Conservation (phyloP, 2,797 vertebrate genomes). For the Mastacembelus armatus region DNA sequence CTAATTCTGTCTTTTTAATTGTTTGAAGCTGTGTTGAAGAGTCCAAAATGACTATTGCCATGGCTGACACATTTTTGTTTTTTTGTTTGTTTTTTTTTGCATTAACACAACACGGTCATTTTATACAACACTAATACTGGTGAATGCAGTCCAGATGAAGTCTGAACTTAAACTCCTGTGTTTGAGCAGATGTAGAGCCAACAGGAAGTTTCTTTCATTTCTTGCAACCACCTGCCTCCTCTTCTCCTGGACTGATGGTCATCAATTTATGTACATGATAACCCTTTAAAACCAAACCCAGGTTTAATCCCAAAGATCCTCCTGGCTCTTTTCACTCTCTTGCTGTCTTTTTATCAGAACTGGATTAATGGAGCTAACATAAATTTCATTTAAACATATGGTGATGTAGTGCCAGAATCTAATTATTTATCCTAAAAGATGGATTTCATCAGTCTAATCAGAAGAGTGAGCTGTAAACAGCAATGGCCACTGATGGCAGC, state of each 20-base stretch:
- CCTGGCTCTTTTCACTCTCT: not conserved
- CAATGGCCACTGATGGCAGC: constrained; percentile 19
- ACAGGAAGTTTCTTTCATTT: constrained; percentile 23
- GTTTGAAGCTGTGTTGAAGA: constrained; percentile 66
- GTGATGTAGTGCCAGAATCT: constrained; percentile 34
- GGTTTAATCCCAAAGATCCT: constrained; percentile 71
- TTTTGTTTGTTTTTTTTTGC: constrained; percentile 41
- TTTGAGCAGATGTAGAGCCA: constrained; percentile 52
- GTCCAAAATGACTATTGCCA: constrained; percentile 53
- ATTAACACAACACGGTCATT: constrained; percentile 63
- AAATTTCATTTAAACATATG: constrained; percentile 18
- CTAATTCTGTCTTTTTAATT: constrained; percentile 59
- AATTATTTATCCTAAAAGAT: constrained; percentile 58
- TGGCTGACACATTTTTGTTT: constrained; percentile 62
- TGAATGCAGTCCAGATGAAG: constrained; percentile 60
- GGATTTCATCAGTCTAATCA: constrained; percentile 21
- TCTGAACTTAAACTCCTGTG: constrained; percentile 42
- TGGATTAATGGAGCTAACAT: constrained; percentile 48
- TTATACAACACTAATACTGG: constrained; percentile 68
- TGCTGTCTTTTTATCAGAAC: constrained; percentile 35
- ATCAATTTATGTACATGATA: constrained; percentile 60
- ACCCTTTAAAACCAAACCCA: constrained; percentile 53
- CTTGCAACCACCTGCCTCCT: constrained; percentile 39
- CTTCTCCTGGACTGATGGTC: constrained; percentile 49
- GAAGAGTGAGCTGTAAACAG: constrained; percentile 6